A percentile compares a stretch with the other conserved stretches of the same genome.
Conservation (phyloP, 2,797 vertebrate species). For the Dipus sagitta region DNA sequence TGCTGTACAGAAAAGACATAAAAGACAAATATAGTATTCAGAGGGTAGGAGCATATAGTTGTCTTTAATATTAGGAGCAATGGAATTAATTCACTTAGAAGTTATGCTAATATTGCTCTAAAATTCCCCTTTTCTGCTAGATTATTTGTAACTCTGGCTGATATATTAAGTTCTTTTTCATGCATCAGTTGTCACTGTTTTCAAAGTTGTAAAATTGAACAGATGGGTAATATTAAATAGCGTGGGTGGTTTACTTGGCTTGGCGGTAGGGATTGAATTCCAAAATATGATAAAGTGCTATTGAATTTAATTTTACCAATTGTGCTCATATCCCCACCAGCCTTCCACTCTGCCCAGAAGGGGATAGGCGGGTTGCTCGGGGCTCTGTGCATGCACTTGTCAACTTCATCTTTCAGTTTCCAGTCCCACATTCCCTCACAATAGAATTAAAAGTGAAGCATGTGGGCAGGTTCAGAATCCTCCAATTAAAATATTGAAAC, state of each 20-base stretch:
- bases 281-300: constrained; percentile 66
- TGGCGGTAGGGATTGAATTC: constrained; percentile 70
- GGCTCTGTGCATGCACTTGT: constrained; percentile 49
- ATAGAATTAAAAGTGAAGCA: constrained; percentile 74
- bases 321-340: constrained; percentile 47
- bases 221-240: constrained; percentile 75
- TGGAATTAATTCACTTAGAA: constrained; percentile 15
- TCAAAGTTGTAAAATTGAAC: constrained; percentile 68
- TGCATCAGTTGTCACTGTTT: constrained; percentile 76
- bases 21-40: constrained; percentile 37
- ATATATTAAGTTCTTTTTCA: constrained; percentile 60
- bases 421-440: constrained; percentile 67
- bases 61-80: neutral
- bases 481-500: constrained; percentile 69
- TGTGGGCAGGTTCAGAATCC: constrained; percentile 69
- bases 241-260: constrained; percentile 78
- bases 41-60: neutral
- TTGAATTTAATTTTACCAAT: constrained; percentile 76
- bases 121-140: constrained; percentile 29
- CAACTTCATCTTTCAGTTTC: constrained; percentile 61
- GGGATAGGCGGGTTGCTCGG: constrained; percentile 46
- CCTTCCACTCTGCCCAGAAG: constrained; percentile 32
- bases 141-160: constrained; percentile 66
- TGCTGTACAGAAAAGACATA: neutral
- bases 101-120: constrained; percentile 38